Evolutionary conservation across 2,888 invertebrate genomes (phyloP).

Genomic region (Macrophya annulata): DNA sequence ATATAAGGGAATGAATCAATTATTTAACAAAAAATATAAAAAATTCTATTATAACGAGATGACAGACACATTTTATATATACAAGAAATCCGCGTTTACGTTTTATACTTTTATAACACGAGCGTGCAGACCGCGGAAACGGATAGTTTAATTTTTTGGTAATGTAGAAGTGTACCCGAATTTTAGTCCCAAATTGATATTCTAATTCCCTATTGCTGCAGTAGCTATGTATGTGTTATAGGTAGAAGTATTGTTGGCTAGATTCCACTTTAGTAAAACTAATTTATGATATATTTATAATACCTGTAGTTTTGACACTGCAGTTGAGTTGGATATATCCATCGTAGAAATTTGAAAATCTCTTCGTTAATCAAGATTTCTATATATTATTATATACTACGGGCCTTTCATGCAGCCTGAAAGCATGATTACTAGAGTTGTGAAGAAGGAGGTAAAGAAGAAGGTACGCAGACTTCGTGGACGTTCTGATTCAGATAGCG

Average conservation of each 20-base stretch:
- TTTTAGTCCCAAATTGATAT: not conserved
- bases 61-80: too few relatives aligned
- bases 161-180: not conserved
- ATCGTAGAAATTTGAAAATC: conserved; percentile 15
- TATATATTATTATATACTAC: not conserved
- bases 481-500: conserved; percentile 81
- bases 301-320: not conserved
- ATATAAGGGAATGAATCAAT: too few relatives aligned
- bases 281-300: not conserved
- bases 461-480: conserved; percentile 78
- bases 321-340: not conserved
- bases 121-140: too few relatives aligned
- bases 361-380: not conserved
- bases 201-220: not conserved
- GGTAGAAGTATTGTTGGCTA: conserved; percentile 7
- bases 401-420: conserved; percentile 82
- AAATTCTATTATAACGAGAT: too few relatives aligned
- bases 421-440: conserved; percentile 81
- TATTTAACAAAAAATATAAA: too few relatives aligned
- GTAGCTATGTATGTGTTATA: too few relatives aligned
- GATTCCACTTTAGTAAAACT: not conserved
- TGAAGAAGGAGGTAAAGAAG: conserved; percentile 82
- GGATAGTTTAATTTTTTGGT: not conserved
- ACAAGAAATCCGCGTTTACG: too few relatives aligned
- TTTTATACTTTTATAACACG: too few relatives aligned